Evolutionary conservation across 2,888 invertebrate genomes (phyloP).

Genomic region (Philonicus albiceps): DNA sequence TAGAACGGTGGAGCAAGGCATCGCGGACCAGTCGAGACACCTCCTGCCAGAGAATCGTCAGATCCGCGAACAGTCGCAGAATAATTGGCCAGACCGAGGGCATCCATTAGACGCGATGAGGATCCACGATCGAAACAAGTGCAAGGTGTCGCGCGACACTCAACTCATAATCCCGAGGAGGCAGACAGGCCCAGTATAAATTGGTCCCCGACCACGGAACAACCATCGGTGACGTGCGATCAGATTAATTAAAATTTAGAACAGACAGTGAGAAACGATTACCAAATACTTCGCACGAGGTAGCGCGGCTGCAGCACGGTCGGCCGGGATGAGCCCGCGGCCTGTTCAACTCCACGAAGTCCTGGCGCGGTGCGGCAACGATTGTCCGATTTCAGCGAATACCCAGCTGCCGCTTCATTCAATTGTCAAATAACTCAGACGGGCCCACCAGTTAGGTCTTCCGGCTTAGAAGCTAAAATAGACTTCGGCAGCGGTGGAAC

Average conservation of each 20-base stretch:
- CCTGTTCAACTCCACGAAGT: not conserved
- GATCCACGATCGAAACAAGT: conserved; percentile 23
- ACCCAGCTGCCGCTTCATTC: conserved; percentile 45
- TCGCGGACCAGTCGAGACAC: not conserved
- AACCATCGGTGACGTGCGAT: conserved; percentile 46
- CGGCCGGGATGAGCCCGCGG: not conserved
- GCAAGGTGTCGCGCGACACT: conserved; percentile 37
- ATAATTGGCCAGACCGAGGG: conserved; percentile 34
- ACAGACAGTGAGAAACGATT: conserved; percentile 49
- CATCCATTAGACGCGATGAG: conserved; percentile 23
- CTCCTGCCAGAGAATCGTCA: not conserved
- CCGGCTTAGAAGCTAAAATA: conserved; percentile 30
- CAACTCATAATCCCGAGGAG: conserved; percentile 35
- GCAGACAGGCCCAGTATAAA: conserved; percentile 40
- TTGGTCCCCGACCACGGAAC: conserved; percentile 45
- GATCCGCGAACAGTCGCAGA: not conserved
- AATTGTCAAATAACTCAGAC: conserved; percentile 42
- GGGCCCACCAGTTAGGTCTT: conserved; percentile 1
- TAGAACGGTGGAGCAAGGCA: not conserved
- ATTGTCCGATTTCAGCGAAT: conserved; percentile 24
- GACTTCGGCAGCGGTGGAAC: not conserved
- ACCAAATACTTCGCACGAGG: conserved; percentile 43
- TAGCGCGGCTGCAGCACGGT: not conserved
- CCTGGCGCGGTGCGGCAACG: not conserved
- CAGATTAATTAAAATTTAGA: conserved; percentile 50